phyloP scores from a whole-genome alignment of 2,797 vertebrate genomes.

The Lepus townsendii region DNA sequence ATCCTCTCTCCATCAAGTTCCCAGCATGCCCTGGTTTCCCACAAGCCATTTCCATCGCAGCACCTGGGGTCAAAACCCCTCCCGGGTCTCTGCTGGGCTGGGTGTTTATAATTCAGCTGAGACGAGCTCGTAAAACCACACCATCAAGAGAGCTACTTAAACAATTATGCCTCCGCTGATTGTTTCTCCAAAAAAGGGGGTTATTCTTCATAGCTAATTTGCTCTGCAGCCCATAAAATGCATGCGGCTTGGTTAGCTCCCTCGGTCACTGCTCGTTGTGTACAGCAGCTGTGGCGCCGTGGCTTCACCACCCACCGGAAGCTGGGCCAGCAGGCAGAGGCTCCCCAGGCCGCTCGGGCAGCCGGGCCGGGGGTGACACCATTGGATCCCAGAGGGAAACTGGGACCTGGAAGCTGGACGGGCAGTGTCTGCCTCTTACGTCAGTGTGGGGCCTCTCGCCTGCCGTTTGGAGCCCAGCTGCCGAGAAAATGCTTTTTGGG shows the following conservation, averaged over 20 bases:
- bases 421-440: background rate
- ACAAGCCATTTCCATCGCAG: background rate
- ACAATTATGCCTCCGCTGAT: slow-evolving; percentile 47
- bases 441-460: background rate
- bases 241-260: background rate
- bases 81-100: background rate
- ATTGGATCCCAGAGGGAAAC: background rate
- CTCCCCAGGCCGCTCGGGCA: rapidly evolving
- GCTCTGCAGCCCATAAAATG: background rate
- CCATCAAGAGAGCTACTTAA: slow-evolving; percentile 55
- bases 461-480: background rate
- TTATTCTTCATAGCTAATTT: slow-evolving; percentile 65
- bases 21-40: background rate
- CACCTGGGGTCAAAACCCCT: background rate
- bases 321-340: background rate
- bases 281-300: background rate
- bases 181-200: slow-evolving; percentile 42
- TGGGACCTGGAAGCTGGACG: background rate
- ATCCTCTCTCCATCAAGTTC: rapidly evolving
- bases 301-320: background rate
- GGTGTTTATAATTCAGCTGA: slow-evolving; percentile 1
- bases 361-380: rapidly evolving
- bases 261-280: rapidly evolving
- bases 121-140: slow-evolving; percentile 46
- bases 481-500: background rate